phyloP scores from a whole-genome alignment of 2,797 vertebrate species.

The Poliocrania exsul region DNA sequence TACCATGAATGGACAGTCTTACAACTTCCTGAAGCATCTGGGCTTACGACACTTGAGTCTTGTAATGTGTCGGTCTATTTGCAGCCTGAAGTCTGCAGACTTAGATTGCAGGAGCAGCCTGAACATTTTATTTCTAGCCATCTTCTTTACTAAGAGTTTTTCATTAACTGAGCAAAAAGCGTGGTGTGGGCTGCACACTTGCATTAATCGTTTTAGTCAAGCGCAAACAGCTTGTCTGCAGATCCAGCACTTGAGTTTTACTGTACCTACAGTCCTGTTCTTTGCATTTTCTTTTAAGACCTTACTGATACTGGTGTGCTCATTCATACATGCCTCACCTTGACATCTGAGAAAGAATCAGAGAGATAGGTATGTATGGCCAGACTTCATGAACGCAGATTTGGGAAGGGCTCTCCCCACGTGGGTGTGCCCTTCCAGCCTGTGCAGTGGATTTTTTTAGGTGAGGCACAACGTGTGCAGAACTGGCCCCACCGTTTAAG shows the following conservation, averaged over 20 bases:
- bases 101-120: background rate
- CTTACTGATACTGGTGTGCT: background rate
- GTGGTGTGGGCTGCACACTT: background rate
- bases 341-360: background rate
- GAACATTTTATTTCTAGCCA: background rate
- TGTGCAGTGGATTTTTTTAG: no score
- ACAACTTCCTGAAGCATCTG: background rate
- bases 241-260: background rate
- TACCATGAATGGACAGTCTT: background rate
- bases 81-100: background rate
- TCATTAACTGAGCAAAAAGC: background rate
- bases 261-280: background rate
- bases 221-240: background rate
- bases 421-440: no score
- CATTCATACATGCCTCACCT: background rate
- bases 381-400: no score
- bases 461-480: no score
- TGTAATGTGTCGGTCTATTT: rapidly evolving
- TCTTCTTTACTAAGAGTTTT: background rate
- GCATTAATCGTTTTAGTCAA: background rate
- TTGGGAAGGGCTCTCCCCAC: no score
- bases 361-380: background rate
- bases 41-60: rapidly evolving
- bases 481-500: no score
- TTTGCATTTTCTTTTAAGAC: background rate